Conservation (phyloP, 2,113 vertebrate genomes). For the Rhineura floridana region DNA sequence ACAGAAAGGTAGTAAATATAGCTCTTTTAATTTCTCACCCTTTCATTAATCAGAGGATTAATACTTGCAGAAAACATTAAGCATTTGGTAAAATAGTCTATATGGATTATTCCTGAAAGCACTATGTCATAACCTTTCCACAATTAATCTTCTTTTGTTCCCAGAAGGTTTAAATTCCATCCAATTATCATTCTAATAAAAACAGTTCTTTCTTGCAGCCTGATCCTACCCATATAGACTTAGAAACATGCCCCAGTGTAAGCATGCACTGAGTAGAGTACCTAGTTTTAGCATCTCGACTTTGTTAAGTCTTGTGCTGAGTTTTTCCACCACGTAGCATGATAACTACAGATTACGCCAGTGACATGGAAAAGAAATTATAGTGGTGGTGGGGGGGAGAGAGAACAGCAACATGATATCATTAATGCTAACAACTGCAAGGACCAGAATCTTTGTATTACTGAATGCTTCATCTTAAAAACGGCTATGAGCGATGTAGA, state of each 20-base stretch:
- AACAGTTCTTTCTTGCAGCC: not conserved
- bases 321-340: not conserved
- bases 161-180: slow-evolving; percentile 15
- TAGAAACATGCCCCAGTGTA: too few species aligned
- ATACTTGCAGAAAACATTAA: not conserved
- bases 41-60: not conserved
- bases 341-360: slow-evolving; percentile 43
- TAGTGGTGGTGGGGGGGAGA: too few species aligned
- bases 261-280: not conserved
- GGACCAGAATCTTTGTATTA: not conserved
- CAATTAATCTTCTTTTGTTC: not conserved
- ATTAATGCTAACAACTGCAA: not conserved
- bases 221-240: slow-evolving; percentile 18
- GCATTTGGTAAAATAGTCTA: not conserved
- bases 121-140: not conserved
- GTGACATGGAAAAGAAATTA: slow-evolving; percentile 18
- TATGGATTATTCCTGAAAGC: not conserved
- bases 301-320: not conserved
- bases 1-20: not conserved
- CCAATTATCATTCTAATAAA: not conserved
- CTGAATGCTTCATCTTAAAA: not conserved
- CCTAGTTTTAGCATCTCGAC: not conserved
- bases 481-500: slow-evolving; percentile 15
- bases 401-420: not conserved
- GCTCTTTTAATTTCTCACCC: not conserved